These are phyloP conservation scores for Heliconius eleuchia DNA, from an alignment of 1,140 invertebrate genomes.

Conservation along the genomic window DNA sequence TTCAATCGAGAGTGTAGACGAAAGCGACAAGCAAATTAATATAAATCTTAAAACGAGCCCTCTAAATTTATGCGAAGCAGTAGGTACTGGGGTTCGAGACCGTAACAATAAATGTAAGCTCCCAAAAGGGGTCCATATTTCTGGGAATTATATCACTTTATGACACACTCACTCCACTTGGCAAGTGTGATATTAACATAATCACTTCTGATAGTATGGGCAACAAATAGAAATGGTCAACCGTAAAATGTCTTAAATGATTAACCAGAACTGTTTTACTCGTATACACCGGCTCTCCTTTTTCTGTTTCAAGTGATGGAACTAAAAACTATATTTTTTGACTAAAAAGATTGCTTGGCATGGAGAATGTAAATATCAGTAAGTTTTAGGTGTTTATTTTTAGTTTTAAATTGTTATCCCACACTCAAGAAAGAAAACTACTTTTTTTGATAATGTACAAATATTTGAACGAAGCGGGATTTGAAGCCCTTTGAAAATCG, in stretches of 20 bases:
- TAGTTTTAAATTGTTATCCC: no score
- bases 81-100: conserved; percentile 19
- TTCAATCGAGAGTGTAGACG: neutral
- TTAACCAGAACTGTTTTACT: no score
- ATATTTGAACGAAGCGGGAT: no score
- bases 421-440: no score
- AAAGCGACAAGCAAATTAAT: conserved; percentile 24
- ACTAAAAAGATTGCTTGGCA: no score
- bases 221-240: neutral
- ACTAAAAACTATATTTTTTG: no score
- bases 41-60: conserved; percentile 29
- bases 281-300: no score
- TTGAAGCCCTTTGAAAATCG: no score
- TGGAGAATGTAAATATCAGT: no score
- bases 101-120: conserved; percentile 28
- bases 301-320: no score
- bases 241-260: neutral
- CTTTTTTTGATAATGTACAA: no score
- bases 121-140: conserved; percentile 22
- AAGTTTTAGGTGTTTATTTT: no score
- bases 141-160: conserved; percentile 21
- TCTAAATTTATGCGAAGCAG: conserved; percentile 23
- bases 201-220: neutral
- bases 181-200: conserved; percentile 7
- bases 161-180: conserved; percentile 14